Evolutionary conservation across 2,888 invertebrate genomes (phyloP).

Genomic region (Lamellibrachia satsuma): DNA sequence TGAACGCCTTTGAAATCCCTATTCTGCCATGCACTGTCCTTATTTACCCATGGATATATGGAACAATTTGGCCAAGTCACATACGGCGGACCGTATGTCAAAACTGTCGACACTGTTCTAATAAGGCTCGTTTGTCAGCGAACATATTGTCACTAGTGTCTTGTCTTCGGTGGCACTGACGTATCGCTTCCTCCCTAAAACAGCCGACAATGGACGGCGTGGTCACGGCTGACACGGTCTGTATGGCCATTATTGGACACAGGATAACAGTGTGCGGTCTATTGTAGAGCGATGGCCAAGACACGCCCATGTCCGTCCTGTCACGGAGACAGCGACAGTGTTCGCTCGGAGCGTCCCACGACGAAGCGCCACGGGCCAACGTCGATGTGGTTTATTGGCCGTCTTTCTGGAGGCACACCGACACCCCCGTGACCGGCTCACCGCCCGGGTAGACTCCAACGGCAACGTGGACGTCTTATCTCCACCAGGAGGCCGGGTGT

Average conservation of each 20-base stretch:
- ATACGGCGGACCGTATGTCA: neutral
- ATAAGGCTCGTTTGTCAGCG: neutral
- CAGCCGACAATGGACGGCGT: neutral
- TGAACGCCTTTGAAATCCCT: neutral
- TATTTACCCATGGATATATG: no score
- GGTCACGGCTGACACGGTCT: conserved; percentile 12
- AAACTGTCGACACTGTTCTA: neutral
- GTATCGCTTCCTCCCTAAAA: neutral
- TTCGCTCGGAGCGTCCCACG: neutral
- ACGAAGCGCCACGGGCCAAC: neutral
- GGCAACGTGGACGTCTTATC: neutral
- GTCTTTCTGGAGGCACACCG: neutral
- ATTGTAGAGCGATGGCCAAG: neutral
- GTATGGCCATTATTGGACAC: conserved; percentile 1
- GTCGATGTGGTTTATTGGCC: neutral
- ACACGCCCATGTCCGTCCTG: neutral
- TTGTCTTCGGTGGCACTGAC: neutral
- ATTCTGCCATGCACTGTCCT: no score
- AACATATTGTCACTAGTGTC: neutral
- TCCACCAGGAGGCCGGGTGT: neutral
- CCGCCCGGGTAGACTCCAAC: neutral
- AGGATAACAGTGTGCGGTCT: neutral
- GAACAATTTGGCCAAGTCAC: no score
- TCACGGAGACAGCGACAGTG: neutral
- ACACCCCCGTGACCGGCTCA: neutral